Evolutionary conservation across 2,113 vertebrate genomes (phyloP), one percentile per base, ranked within the genome.

Genomic region (Xenus cinereus): DNA sequence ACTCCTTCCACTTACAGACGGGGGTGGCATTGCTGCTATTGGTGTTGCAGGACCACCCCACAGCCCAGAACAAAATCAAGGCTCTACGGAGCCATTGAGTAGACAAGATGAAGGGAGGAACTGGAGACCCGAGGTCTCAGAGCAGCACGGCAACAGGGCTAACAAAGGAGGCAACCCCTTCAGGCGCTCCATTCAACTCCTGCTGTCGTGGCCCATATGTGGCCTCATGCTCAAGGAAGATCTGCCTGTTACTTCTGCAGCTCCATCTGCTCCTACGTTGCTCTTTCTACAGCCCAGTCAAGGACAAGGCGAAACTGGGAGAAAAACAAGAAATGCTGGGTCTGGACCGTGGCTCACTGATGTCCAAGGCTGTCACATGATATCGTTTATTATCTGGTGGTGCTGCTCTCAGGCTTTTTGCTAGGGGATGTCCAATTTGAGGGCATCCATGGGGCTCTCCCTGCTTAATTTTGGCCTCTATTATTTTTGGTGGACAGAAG

Each of bases 61-160:
- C 2, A 51, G 8, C 19, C 20, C 37, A 59, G 4, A 7, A 27
- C 5, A 68, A 66, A 45, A 51, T 2, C 1, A 2, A n/a, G 22
- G 21, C 35, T 64, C 18, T 45, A 7, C 14, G 46, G 43, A 35
- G 20, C 32, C 30, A 39, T 11, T 0, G 0, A 22, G 3, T 3
- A 72, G 51, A 81, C 11, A 32, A 37, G 33, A 41, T 5, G 15
- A 64, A 50, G 21, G 26, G 46, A 35, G 23, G 10, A 84, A 76
- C 43, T 0, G 2, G 41, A 89, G 27, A 75, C 9, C 23, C 3
- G 15, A 27, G 59, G 20, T 54, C 46, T 76, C 26, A 7, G 21
- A 72, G 48, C 15, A 83, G 11, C 10, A 7, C 10, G 28, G 32
- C 32, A 71, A 33, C 33, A 53, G 64, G 71, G 15, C 6, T 46